Evolutionary conservation across 2,113 vertebrate species (phyloP), one percentile per base, ranked within the genome.

Genomic region (Mastomys coucha): DNA sequence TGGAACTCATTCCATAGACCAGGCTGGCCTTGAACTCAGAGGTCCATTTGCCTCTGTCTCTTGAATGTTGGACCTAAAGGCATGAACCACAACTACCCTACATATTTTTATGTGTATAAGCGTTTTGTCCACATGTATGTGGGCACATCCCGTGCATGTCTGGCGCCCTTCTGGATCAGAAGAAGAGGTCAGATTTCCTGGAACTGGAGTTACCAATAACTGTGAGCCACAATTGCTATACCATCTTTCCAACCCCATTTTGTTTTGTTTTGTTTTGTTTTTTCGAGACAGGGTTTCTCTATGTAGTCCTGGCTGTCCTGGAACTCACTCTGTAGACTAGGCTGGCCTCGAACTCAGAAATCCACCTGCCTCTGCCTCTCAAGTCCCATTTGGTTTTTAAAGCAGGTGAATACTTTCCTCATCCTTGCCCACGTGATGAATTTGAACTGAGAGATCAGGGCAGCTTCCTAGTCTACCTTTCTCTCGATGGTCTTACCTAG

Each of bases 381-480:
- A n/a, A n/a, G n/a, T n/a, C n/a, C n/a, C n/a, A 10, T 53, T 56
- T 80, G 7, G 28, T 53, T 60, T 84, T 19, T 53, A 80, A 60
- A 60, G 33, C 33, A 87, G n/a, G 42, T 77, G 42, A 82, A 36
- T 39, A 56, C 60, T 67, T 81, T 92, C 51, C 45, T 73, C 80
- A 65, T 69, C 56, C 60, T 17, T 11, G 39, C 26, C 77, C 56
- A 17, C 14, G 6, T 24, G 33, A 58, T 92, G 49, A 88, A 80
- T 67, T n/a, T 1, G 3, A 33, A 60, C 33, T 26, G 65, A 87
- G 36, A 45, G 92, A 17, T 16, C 53, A 20, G 42, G 65, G 73
- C 5, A 72, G 53, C 75, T 89, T 92, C 56, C 89, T 89, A 24
- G 26, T 63, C 93, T 76, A 28, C n/a, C 11, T 81, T 92, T 95